A percentile compares a stretch with the other conserved stretches of the same genome.
These are phyloP conservation scores for Dromaius novaehollandiae DNA, from an alignment of 2,113 vertebrate species.

Conservation along the genomic window DNA sequence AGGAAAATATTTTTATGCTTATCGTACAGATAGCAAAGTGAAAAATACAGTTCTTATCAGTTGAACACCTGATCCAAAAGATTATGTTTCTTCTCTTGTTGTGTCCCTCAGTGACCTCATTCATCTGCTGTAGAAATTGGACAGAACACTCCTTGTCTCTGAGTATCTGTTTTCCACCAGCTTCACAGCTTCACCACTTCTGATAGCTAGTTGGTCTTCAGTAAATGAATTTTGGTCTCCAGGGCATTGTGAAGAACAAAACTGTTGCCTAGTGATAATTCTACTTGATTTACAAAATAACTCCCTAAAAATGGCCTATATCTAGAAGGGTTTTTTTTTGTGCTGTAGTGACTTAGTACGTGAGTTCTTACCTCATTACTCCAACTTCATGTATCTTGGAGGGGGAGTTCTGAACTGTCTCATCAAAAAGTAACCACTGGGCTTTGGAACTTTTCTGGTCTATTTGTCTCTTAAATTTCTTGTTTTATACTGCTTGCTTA, in stretches of 20 bases:
- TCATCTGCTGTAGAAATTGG: not conserved
- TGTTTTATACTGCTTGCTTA: not conserved
- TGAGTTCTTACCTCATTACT: not conserved
- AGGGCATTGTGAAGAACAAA: not conserved
- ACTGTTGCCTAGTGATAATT: not conserved
- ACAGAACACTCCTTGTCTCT: not conserved
- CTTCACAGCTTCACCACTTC: not conserved
- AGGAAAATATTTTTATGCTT: not conserved
- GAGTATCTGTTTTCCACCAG: not conserved
- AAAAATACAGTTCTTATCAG: not conserved
- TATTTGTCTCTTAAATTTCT: not conserved
- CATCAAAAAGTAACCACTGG: not conserved
- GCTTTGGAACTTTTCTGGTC: not conserved
- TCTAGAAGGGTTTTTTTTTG: not conserved
- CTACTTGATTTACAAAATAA: not conserved
- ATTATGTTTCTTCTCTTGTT: not conserved
- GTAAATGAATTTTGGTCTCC: not conserved
- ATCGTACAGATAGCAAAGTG: not conserved
- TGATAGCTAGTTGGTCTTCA: not conserved
- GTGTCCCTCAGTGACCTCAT: not conserved
- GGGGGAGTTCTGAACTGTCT: not conserved
- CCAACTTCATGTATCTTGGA: not conserved
- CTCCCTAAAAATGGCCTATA: not conserved
- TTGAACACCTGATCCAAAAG: not conserved
- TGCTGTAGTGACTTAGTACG: not conserved